phyloP scores from a whole-genome alignment of 2,113 vertebrate species.

The Cacatua alba region DNA sequence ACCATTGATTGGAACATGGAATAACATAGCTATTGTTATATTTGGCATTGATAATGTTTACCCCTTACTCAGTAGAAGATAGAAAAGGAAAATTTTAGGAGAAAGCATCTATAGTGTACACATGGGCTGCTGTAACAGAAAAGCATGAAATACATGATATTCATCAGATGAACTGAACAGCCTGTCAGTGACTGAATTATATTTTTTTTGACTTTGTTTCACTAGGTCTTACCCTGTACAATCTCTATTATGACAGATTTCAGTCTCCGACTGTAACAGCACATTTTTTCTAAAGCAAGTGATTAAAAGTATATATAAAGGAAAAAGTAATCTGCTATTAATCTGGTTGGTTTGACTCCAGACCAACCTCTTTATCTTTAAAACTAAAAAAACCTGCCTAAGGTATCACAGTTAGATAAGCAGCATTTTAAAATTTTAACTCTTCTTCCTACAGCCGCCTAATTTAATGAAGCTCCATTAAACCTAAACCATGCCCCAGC shows the following conservation, averaged over 20 bases:
- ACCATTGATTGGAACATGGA: neutral
- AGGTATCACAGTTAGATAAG: neutral
- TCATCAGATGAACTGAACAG: neutral
- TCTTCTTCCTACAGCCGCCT: neutral
- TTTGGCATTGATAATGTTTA: neutral
- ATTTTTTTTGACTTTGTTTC: neutral
- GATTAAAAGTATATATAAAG: neutral
- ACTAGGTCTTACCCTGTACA: neutral
- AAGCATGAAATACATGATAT: neutral
- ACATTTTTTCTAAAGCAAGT: neutral
- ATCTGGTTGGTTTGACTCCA: neutral
- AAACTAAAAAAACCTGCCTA: neutral
- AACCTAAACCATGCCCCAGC: neutral
- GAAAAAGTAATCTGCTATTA: neutral
- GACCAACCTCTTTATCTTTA: neutral
- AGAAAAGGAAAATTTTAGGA: neutral
- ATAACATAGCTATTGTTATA: neutral
- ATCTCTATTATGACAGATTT: neutral
- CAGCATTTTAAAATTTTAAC: neutral
- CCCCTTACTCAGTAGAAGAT: neutral
- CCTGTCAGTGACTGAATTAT: neutral
- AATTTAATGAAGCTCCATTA: neutral
- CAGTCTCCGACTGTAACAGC: neutral
- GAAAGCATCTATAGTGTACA: neutral
- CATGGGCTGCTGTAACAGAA: neutral